Evolutionary conservation across 2,888 invertebrate species (phyloP).

Genomic region (Eupithecia subumbrata): DNA sequence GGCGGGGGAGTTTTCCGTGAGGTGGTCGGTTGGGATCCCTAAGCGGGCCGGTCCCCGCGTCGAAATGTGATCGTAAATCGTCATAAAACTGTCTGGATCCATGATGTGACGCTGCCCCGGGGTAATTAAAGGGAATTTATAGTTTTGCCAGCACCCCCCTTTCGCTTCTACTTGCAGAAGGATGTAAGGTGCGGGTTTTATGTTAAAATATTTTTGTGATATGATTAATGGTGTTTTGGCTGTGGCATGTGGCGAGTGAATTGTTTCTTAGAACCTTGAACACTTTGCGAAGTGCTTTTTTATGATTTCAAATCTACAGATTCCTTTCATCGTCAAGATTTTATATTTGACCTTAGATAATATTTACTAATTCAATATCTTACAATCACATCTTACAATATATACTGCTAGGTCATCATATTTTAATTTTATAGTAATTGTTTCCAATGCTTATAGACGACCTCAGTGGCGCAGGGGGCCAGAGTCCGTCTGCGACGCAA

Average conservation of each 20-base stretch:
- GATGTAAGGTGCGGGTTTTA: slow-evolving; percentile 46
- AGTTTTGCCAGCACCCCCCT: slow-evolving; percentile 68
- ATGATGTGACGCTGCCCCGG: slow-evolving; percentile 88
- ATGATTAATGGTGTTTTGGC: slow-evolving; percentile 47
- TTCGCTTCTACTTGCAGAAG: slow-evolving; percentile 44
- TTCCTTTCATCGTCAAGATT: background rate
- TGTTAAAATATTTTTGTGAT: slow-evolving; percentile 47
- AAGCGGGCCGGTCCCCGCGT: slow-evolving; percentile 78
- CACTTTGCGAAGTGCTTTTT: slow-evolving; percentile 7
- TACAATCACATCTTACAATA: too few species aligned
- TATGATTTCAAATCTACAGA: background rate
- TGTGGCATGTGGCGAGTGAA: slow-evolving; percentile 33
- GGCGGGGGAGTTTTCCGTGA: slow-evolving; percentile 54
- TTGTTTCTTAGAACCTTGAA: slow-evolving; percentile 18
- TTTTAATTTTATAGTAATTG: background rate
- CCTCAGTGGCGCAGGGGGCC: too few species aligned
- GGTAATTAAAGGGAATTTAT: slow-evolving; percentile 85
- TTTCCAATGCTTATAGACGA: background rate
- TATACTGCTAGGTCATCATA: background rate
- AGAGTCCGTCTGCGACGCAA: too few species aligned
- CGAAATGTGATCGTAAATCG: slow-evolving; percentile 84
- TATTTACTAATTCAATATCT: background rate
- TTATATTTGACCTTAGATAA: background rate
- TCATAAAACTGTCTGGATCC: slow-evolving; percentile 90
- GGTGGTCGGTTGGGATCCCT: slow-evolving; percentile 67